These are phyloP conservation scores for Chironomus riparius DNA, from an alignment of 2,888 invertebrate genomes.

Conservation along the genomic window DNA sequence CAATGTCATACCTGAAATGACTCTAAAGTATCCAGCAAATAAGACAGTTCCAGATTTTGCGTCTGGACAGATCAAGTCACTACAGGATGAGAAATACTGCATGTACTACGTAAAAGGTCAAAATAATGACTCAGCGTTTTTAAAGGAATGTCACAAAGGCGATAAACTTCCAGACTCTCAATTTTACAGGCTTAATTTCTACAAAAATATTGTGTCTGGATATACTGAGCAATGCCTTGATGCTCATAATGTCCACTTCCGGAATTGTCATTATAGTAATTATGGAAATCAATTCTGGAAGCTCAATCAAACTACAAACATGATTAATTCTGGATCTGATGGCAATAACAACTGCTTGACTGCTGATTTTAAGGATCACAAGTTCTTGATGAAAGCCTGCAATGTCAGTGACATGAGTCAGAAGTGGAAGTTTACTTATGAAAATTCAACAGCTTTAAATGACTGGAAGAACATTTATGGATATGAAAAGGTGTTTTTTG, in stretches of 20 bases:
- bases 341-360: not conserved
- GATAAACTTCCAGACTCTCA: conserved; percentile 35
- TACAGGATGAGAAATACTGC: conserved; percentile 55
- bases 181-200: conserved; percentile 33
- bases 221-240: conserved; percentile 72
- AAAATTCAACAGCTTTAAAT: not conserved
- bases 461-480: conserved; percentile 11
- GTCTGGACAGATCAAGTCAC: conserved; percentile 55
- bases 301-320: conserved; percentile 47
- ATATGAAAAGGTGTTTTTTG: not conserved
- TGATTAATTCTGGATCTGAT: not conserved
- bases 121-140: conserved; percentile 34
- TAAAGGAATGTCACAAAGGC: conserved; percentile 33
- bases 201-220: conserved; percentile 37
- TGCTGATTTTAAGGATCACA: not conserved
- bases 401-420: not conserved
- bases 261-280: conserved; percentile 71
- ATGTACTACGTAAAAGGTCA: conserved; percentile 49
- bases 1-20: conserved; percentile 82
- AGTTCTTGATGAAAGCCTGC: not conserved
- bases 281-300: conserved; percentile 91
- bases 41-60: conserved; percentile 74
- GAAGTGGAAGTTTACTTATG: conserved; percentile 17
- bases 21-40: conserved; percentile 70
- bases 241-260: conserved; percentile 43